phyloP scores from a whole-genome alignment of 2,113 vertebrate genomes.

The Brachyhypopomus occidentalis region DNA sequence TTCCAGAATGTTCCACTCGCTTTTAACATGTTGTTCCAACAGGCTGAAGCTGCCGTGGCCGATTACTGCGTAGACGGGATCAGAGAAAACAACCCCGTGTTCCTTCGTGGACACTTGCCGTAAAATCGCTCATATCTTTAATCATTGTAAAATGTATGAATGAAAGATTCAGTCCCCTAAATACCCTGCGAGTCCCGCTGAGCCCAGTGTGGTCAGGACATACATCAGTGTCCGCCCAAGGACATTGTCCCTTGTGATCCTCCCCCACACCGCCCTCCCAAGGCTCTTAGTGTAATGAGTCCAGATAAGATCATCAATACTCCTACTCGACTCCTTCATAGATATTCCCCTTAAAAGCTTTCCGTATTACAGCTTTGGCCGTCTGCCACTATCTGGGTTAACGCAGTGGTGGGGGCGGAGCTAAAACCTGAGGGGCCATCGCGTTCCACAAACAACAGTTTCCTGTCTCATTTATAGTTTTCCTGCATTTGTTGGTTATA shows the following conservation, averaged over 20 bases:
- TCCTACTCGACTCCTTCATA: conserved; percentile 66
- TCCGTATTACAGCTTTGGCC: conserved; percentile 74
- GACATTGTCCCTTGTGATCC: conserved; percentile 62
- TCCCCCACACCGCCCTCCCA: no score
- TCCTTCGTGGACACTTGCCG: not conserved
- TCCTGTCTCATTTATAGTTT: no score
- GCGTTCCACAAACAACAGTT: no score
- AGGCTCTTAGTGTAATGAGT: conserved; percentile 79
- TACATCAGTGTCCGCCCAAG: conserved; percentile 72
- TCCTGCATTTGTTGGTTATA: no score
- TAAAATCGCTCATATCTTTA: not conserved
- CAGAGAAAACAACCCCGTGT: not conserved
- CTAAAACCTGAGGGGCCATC: not conserved
- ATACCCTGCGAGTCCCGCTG: conserved; percentile 13
- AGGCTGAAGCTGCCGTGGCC: not conserved
- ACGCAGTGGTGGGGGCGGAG: conserved; percentile 54
- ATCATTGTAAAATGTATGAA: conserved; percentile 26
- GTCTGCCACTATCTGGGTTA: conserved; percentile 61
- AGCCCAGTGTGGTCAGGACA: conserved; percentile 20
- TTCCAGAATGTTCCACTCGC: no score
- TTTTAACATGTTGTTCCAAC: not conserved
- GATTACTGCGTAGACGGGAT: not conserved
- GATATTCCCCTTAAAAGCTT: conserved; percentile 75
- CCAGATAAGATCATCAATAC: conserved; percentile 77
- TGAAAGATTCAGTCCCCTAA: conserved; percentile 55